Conservation (phyloP, 2,797 vertebrate genomes). For the Hippopotamyrus pictus region DNA sequence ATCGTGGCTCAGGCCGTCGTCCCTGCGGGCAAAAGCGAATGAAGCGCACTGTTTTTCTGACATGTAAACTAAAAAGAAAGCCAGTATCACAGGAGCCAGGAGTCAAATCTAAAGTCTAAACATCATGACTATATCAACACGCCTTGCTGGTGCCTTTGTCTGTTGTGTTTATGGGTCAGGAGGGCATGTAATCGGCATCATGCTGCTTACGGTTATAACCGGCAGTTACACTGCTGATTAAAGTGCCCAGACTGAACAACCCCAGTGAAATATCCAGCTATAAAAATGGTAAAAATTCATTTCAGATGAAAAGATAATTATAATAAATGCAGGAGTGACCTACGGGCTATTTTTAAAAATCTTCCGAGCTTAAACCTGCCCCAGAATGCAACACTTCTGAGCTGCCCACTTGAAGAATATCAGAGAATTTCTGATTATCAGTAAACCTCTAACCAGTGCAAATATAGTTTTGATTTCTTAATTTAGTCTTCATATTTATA, state of each 20-base stretch:
- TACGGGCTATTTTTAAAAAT: not conserved
- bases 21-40: slow-evolving; percentile 37
- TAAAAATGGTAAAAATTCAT: not conserved
- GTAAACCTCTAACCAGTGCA: not conserved
- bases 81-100: not conserved
- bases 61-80: slow-evolving; percentile 40
- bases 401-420: not conserved
- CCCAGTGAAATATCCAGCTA: not conserved
- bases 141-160: not conserved
- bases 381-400: not conserved
- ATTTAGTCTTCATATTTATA: not conserved
- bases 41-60: slow-evolving; percentile 32
- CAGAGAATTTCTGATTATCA: not conserved
- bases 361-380: not conserved
- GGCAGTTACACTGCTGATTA: not conserved
- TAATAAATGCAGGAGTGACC: not conserved
- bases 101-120: slow-evolving; percentile 45
- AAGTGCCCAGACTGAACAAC: not conserved
- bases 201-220: not conserved
- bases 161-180: not conserved
- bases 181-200: not conserved
- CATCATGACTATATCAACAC: not conserved
- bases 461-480: not conserved
- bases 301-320: not conserved
- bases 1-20: slow-evolving; percentile 39